Base-by-base conservation (phyloP, 1,140 invertebrate species). In the Drosophila mayri region DNA sequence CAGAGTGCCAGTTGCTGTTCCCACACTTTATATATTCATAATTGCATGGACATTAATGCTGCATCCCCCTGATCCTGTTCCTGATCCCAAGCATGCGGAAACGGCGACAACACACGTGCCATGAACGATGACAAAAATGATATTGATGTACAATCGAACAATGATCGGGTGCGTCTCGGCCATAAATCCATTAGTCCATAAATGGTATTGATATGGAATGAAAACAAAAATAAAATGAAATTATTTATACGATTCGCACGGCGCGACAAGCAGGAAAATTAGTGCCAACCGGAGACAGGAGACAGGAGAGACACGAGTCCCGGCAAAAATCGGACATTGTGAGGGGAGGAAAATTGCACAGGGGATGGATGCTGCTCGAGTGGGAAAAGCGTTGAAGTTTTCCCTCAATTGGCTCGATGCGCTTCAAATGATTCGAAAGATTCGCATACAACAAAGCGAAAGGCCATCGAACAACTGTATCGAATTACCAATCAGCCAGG, bases 101-200 rank as follows among this genome's bases (percentile, higher is more conserved):
- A 79, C 79, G 50, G 59, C 62, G 59, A 67, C 61, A 81, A 75
- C 68, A 90, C 85, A 88, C 85, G 85, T 88, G 85, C 65, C 70
- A 30, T 11, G 66, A 6, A 50, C 85, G 66, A 77, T 71, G 67
- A 86, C 76, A 88, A 72, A 47, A 63, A 62, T 79, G 76, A 84
- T 84, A 76, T 87, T 74, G 83, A 88, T 90, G 84, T 62, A 78
- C 68, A 72, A 84, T 81, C 72, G 77, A 68, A 52, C 40, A 44
- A 38, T 60, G 57, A 58, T 70, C 59, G 64, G 61, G 41, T 65
- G 57, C 16, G 41, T 54, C 44, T 40, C 61, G 64, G 55, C 85
- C 81, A 88, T 88, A 88, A 90, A 90, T 90, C 85, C 85, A 90
- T 90, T 90, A 90, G 85, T 77, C 81, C 79, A 90, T 90, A 90